phyloP scores from a whole-genome alignment of 2,797 vertebrate genomes.

The Sus cebifrons region DNA sequence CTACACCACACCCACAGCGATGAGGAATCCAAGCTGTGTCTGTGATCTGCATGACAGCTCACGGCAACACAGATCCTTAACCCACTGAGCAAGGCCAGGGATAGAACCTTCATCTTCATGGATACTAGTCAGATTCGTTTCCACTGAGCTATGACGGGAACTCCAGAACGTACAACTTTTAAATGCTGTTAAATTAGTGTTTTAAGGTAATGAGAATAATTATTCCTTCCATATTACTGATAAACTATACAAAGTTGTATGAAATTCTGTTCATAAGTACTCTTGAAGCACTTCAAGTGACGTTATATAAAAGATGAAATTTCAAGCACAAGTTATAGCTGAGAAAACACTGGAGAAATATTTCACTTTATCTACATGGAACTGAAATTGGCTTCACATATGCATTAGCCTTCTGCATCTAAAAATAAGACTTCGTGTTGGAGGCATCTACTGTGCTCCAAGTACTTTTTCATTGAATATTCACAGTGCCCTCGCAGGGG shows the following conservation, averaged over 20 bases:
- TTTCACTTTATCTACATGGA: conserved; percentile 1
- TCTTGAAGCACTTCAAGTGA: conserved; percentile 31
- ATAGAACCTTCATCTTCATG: too few species aligned
- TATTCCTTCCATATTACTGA: not conserved
- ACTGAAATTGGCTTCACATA: conserved; percentile 38
- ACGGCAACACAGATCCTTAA: too few species aligned
- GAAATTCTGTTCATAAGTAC: conserved; percentile 39
- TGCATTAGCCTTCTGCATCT: not conserved
- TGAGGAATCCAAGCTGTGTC: too few species aligned
- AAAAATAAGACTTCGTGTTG: not conserved
- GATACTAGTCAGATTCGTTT: too few species aligned
- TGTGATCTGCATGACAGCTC: too few species aligned
- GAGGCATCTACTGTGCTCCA: not conserved
- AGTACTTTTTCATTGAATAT: not conserved
- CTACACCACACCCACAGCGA: too few species aligned
- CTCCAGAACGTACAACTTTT: not conserved
- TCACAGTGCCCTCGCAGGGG: not conserved
- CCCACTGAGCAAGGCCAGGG: too few species aligned
- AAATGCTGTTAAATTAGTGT: not conserved
- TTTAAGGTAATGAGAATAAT: conserved; percentile 1
- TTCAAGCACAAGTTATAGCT: conserved; percentile 7
- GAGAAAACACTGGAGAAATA: not conserved
- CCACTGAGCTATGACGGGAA: too few species aligned
- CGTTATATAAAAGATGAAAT: not conserved
- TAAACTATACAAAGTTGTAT: conserved; percentile 36